These are phyloP conservation scores for Cabera pusaria DNA, from an alignment of 2,888 invertebrate genomes.

Conservation along the genomic window DNA sequence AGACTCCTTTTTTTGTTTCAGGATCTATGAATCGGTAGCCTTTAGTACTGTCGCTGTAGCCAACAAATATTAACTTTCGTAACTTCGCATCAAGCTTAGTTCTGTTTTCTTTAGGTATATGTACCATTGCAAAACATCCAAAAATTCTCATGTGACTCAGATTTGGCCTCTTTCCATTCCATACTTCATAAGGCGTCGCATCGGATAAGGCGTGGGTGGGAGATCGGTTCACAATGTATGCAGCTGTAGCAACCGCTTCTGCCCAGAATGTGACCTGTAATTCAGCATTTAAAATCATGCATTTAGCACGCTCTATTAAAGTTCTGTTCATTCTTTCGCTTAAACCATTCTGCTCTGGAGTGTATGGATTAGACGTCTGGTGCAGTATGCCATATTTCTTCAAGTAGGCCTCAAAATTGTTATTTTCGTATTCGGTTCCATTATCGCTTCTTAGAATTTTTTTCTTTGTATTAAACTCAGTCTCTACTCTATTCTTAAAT, in stretches of 20 bases:
- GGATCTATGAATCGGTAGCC: slow-evolving; percentile 4
- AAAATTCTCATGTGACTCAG: slow-evolving; percentile 5
- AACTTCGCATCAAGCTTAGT: slow-evolving; percentile 3
- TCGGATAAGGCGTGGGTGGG: slow-evolving; percentile 3
- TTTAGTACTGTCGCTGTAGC: slow-evolving; percentile 4
- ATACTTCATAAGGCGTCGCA: slow-evolving; percentile 4
- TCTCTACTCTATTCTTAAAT: slow-evolving; percentile 1
- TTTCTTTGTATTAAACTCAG: not conserved
- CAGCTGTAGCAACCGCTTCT: slow-evolving; percentile 11
- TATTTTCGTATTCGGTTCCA: slow-evolving; percentile 11
- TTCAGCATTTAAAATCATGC: slow-evolving; percentile 5
- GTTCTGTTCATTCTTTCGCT: slow-evolving; percentile 1
- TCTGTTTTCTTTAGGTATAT: slow-evolving; percentile 1
- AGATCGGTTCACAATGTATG: slow-evolving; percentile 11
- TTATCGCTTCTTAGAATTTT: slow-evolving; percentile 3
- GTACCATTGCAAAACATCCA: slow-evolving; percentile 2
- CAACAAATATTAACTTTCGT: slow-evolving; percentile 3
- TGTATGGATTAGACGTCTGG: slow-evolving; percentile 1
- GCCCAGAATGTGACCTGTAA: slow-evolving; percentile 10
- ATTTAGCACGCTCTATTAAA: slow-evolving; percentile 7
- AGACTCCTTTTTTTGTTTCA: not conserved
- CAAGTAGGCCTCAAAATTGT: not conserved
- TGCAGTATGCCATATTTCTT: slow-evolving; percentile 6
- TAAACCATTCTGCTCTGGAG: slow-evolving; percentile 5
- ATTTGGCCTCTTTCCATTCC: slow-evolving; percentile 1